Evolutionary conservation across 1,140 invertebrate genomes (phyloP).

Genomic region (Apis florea): DNA sequence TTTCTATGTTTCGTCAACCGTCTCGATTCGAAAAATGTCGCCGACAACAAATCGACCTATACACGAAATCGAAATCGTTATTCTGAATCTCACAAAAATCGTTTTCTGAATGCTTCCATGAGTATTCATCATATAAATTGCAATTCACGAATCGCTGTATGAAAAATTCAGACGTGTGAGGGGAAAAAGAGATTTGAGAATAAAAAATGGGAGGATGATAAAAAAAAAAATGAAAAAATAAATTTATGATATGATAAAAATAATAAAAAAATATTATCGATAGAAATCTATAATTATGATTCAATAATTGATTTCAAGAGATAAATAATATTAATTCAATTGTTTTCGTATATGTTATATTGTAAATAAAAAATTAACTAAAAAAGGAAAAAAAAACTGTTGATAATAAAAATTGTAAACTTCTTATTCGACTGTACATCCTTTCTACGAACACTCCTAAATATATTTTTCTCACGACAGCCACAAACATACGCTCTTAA

Average conservation of each 20-base stretch:
- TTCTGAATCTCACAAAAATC: too few species aligned
- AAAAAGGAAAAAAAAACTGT: neutral
- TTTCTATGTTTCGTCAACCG: too few species aligned
- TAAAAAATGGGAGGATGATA: neutral
- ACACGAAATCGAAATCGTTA: too few species aligned
- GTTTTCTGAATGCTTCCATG: too few species aligned
- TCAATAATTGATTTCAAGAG: slow-evolving; percentile 1
- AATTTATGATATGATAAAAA: neutral
- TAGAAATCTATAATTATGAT: slow-evolving; percentile 17
- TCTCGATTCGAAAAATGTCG: too few species aligned
- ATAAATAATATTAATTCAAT: slow-evolving; percentile 15
- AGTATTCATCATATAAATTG: too few species aligned
- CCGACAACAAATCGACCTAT: too few species aligned
- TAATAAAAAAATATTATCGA: neutral
- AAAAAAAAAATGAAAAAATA: neutral
- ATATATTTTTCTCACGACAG: slow-evolving; percentile 31
- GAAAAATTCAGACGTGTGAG: neutral
- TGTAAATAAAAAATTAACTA: neutral
- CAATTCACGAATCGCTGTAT: too few species aligned
- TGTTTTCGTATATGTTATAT: too few species aligned
- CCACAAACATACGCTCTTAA: slow-evolving; percentile 12
- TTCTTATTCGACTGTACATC: slow-evolving; percentile 5
- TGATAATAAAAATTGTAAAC: slow-evolving; percentile 27
- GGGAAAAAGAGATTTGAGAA: neutral
- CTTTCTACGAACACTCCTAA: slow-evolving; percentile 25